Base-by-base conservation (phyloP, 1,140 invertebrate genomes). In the Drosophila sp. region DNA sequence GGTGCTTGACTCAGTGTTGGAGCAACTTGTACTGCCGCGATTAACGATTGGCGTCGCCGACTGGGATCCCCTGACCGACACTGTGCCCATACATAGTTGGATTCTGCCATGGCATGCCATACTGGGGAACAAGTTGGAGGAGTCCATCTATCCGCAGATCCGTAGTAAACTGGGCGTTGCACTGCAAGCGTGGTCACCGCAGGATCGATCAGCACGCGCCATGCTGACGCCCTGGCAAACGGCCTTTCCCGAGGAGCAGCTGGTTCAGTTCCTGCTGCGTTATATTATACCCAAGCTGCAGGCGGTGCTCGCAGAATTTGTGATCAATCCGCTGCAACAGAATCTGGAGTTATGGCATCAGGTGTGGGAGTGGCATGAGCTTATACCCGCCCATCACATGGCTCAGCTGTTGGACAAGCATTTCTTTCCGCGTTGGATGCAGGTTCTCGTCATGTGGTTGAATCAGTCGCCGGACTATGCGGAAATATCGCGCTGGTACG, bases 41-140 rank as follows among this genome's bases (percentile, higher is more conserved):
- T 91, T 99, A 34, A 94, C 95, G 27, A 87, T 93, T 11, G 97
- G 97, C 76, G 97, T 98, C 0, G 95, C 97, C 41, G 94, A 95
- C 40, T 99, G 98, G 99, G 97, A 99, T 93, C 98, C 99, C 0
- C 93, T 98, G 0, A 96, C 95, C 0, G 98, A 99, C 90, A 96
- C 96, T 0, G 94, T 98, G 57, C 98, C 98, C 2, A 97, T 99
- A 73, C 98, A 99, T 92, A 94, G 95, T 6, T 99, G 99, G 99
- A 95, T 99, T 61, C 96, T 99, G 92, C 99, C 99, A 0, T 99
- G 98, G 98, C 80, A 84, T 11, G 67, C 51, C 3, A 89, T 92
- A 6, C 50, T 92, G 32, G 94, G 94, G 40, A 75, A 84, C 2
- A 92, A 93, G 46, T 87, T 99, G 79, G 95, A 97, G 77, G 95